These are phyloP conservation scores for Drosophila malerkotliana DNA, from an alignment of 1,140 invertebrate genomes.

Conservation along the genomic window DNA sequence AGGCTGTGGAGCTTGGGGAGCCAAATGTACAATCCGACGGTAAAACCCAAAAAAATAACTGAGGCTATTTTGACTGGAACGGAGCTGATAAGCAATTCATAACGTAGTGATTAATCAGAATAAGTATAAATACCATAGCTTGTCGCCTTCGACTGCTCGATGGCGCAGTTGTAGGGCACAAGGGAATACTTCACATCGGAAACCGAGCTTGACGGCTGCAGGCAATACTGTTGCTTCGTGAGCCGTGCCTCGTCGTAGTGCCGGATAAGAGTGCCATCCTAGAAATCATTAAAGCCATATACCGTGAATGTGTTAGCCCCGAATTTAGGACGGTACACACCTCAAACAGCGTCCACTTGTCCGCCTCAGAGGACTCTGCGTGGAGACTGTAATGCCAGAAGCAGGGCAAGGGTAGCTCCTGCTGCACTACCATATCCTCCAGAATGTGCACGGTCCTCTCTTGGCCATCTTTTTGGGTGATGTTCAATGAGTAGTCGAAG, in stretches of 20 bases:
- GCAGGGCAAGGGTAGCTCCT: constrained; percentile 56
- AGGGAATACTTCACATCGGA: constrained; percentile 5
- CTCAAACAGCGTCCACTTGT: not conserved
- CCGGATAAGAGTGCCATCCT: constrained; percentile 49
- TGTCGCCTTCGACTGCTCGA: not conserved
- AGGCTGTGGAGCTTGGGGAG: constrained; percentile 86
- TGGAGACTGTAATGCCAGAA: constrained; percentile 22
- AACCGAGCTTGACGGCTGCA: constrained; percentile 23
- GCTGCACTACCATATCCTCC: constrained; percentile 52
- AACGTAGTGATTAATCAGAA: not conserved
- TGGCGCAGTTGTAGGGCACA: constrained; percentile 10
- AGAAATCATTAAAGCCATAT: not conserved
- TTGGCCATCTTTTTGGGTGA: constrained; percentile 44
- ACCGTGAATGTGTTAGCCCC: not conserved
- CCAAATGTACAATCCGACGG: constrained; percentile 88
- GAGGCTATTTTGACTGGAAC: constrained; percentile 87
- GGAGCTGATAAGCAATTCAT: not conserved
- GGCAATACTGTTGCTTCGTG: constrained; percentile 46
- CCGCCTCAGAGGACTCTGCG: constrained; percentile 2
- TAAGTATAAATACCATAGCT: constrained; percentile 25
- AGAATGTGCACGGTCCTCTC: constrained; percentile 33
- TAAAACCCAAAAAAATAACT: constrained; percentile 87
- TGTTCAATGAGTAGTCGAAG: constrained; percentile 40
- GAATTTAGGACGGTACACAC: constrained; percentile 34
- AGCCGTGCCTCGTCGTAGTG: constrained; percentile 4